Evolutionary conservation across 2,797 vertebrate species (phyloP).

Genomic region (Aplochiton taeniatus): DNA sequence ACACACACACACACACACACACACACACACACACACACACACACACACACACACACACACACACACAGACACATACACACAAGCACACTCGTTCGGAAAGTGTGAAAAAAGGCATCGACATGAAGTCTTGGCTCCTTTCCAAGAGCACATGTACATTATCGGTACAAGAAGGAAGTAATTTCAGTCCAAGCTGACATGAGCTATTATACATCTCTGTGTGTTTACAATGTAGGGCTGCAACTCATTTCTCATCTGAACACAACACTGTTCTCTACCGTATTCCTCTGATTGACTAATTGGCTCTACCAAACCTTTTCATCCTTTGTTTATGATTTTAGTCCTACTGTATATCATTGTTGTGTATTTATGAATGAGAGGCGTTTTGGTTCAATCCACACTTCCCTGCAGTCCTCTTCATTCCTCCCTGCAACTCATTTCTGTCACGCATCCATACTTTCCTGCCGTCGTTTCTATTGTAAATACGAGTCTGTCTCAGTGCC

Average conservation of each 20-base stretch:
- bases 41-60: background rate
- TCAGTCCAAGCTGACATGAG: conserved; percentile 20
- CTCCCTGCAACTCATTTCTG: background rate
- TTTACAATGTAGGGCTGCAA: too few relatives aligned
- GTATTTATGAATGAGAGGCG: background rate
- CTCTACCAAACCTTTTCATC: too few relatives aligned
- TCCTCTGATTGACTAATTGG: too few relatives aligned
- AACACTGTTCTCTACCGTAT: too few relatives aligned
- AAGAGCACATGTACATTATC: conserved; percentile 29
- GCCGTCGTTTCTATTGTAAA: background rate
- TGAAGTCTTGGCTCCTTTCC: conserved; percentile 46
- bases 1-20: too few relatives aligned
- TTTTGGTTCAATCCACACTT: background rate
- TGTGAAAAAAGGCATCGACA: conserved; percentile 26
- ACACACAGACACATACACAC: too few relatives aligned
- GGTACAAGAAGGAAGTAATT: conserved; percentile 33
- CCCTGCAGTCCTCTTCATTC: background rate
- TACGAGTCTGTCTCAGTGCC: background rate
- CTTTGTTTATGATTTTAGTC: too few relatives aligned
- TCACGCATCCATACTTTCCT: background rate
- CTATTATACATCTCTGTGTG: background rate
- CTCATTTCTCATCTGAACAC: too few relatives aligned
- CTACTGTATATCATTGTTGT: background rate
- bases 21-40: background rate
- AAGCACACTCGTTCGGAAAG: conserved; percentile 6